Base-by-base conservation (phyloP, 1,140 invertebrate species). In the Trinorchestia longiramus region DNA sequence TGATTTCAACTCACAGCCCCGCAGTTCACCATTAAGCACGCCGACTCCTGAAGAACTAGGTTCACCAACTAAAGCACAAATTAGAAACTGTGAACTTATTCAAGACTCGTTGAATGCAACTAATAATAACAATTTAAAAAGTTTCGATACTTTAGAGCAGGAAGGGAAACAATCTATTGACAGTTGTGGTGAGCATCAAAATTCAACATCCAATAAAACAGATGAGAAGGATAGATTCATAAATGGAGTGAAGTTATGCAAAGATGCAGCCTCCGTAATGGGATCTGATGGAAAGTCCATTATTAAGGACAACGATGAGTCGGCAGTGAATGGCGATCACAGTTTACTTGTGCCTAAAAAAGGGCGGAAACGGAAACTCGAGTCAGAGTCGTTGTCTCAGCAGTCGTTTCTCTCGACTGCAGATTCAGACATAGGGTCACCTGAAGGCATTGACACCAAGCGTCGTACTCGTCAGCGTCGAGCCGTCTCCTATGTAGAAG, bases 401-500 rank as follows among this genome's bases (percentile, higher is more conserved):
- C 41, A 91, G 88, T 42, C 88, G 0, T 42, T 43, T 91, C 44
- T 94, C 3, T 94, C 92, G 43, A n/a, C 44, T 45, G 92, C 92
- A n/a, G 92, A 94, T 36, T 94, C 92, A 40, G 92, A 94, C 40
- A 43, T 94, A 17, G 92, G 92, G 8, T 94, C 92, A 11, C 92
- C 92, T 94, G 92, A 94, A 45, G 92, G 43, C 40, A 11, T 43
- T 45, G 96, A 96, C 43, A 96, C 88, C 40, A 97, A 97, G 45
- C 95, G 96, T 42, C 91, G 96, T 41, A 97, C 96, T 77, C 95
- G 96, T 44, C 96, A 97, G 90, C 96, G 96, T 91, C 91, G 96
- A 1, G 96, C 96, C 28, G 95, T 97, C 43, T 96, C 96, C n/a
- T 97, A 97, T 53, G 96, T 96, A 42, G 96, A 97, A 87, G 96